Percentiles rank a stretch among this genome's conserved stretches.
Evolutionary conservation across 2,113 vertebrate species (phyloP).

Genomic region (Neogobius melanostomus): DNA sequence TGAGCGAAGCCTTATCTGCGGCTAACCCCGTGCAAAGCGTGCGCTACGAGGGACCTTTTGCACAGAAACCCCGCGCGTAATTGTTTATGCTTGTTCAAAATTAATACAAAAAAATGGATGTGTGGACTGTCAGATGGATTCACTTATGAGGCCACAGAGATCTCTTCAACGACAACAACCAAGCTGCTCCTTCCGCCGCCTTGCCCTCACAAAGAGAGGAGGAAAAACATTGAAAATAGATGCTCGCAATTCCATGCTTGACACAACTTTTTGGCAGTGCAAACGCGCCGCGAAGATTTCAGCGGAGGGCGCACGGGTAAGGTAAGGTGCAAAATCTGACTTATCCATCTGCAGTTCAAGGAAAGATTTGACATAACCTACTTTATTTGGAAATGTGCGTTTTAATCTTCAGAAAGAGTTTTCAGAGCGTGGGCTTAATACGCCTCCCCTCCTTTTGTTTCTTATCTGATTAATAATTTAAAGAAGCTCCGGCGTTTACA

Average conservation of each 20-base stretch:
- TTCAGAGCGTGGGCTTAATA: not conserved
- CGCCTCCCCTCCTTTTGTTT: not conserved
- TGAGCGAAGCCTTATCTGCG: constrained; percentile 31
- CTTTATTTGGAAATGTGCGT: not conserved
- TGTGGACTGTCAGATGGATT: constrained; percentile 6
- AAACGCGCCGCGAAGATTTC: constrained; percentile 23
- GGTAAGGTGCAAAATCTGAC: constrained; percentile 2
- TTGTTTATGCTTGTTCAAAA: not conserved
- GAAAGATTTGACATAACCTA: not conserved
- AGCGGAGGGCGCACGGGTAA: constrained; percentile 30
- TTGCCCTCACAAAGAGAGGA: constrained; percentile 68
- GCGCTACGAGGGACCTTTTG: not conserved
- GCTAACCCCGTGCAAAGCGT: not conserved
- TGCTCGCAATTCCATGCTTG: constrained; percentile 76
- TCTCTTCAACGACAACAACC: constrained; percentile 10
- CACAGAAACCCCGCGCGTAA: not conserved
- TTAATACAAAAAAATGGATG: not conserved
- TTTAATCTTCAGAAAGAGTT: not conserved
- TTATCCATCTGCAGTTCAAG: not conserved
- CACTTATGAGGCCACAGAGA: not conserved
- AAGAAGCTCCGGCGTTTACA: not conserved
- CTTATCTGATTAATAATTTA: not conserved
- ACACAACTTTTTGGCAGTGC: constrained; percentile 67
- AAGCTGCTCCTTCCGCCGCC: not conserved
- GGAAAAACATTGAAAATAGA: constrained; percentile 54